Percentiles rank a stretch among this genome's conserved stretches.
phyloP scores from a whole-genome alignment of 1,140 invertebrate genomes.

The Melanaphis sacchari region DNA sequence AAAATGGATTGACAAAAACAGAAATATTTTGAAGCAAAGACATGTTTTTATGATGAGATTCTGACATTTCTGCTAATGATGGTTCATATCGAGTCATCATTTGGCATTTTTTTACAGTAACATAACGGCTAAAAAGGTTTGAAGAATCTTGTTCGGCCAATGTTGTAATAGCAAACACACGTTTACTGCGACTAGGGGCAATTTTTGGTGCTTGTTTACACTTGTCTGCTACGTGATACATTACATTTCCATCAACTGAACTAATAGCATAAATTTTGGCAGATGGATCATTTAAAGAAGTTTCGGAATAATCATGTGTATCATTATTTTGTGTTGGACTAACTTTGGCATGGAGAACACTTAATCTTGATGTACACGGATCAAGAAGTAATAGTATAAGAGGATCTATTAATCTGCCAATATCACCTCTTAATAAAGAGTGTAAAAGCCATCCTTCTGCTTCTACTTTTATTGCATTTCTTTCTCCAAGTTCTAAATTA shows the following conservation, averaged over 20 bases:
- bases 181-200: slow-evolving; percentile 28
- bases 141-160: slow-evolving; percentile 58
- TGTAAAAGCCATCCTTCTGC: slow-evolving; percentile 78
- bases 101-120: slow-evolving; percentile 57
- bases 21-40: slow-evolving; percentile 66
- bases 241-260: slow-evolving; percentile 84
- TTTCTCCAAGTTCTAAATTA: slow-evolving; percentile 74
- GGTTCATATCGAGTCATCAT: slow-evolving; percentile 56
- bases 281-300: slow-evolving; percentile 49
- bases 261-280: slow-evolving; percentile 85
- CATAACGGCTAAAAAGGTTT: slow-evolving; percentile 38
- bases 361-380: slow-evolving; percentile 82
- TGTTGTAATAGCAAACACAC: slow-evolving; percentile 59
- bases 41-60: slow-evolving; percentile 65
- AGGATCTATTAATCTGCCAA: slow-evolving; percentile 80
- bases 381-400: slow-evolving; percentile 80
- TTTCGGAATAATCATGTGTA: slow-evolving; percentile 35
- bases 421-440: slow-evolving; percentile 77
- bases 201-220: slow-evolving; percentile 39
- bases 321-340: slow-evolving; percentile 64
- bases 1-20: slow-evolving; percentile 69
- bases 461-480: slow-evolving; percentile 73
- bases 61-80: slow-evolving; percentile 52
- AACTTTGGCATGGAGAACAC: slow-evolving; percentile 84
- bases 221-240: slow-evolving; percentile 74